Base-by-base conservation (phyloP, 2,888 invertebrate species). In the Tiphia femorata region DNA sequence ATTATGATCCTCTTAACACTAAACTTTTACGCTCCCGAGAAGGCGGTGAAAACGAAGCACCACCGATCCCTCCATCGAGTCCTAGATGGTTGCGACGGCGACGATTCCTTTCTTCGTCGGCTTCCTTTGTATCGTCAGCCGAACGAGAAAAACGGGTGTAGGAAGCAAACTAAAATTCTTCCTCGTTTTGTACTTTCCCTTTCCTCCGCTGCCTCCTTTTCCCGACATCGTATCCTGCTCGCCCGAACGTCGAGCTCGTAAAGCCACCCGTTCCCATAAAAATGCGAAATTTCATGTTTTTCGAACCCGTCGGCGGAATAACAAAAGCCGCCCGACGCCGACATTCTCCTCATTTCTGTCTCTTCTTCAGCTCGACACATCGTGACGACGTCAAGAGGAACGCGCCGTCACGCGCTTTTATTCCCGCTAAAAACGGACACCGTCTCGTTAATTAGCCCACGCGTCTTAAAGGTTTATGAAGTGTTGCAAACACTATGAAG, bases 201-300 rank as follows among this genome's bases (percentile, higher is more conserved):
- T n/a, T n/a, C n/a, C n/a, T n/a, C n/a, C n/a, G n/a, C n/a, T n/a
- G n/a, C n/a, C n/a, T n/a, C n/a, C n/a, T n/a, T n/a, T n/a, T n/a
- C 43, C 33, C 62, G 44, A 63, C 56, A 47, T 51, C 42, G 43
- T 40, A 40, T 27, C 38, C 10, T n/a, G 44, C 14, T 43, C 27
- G 30, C 21, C 25, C 16, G 25, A 42, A 51, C 35, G 48, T 27
- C 21, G 19, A 17, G 50, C 50, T 44, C 62, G 66, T 60, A 44
- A 60, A 67, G 55, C 41, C 40, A 53, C 41, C 40, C 16, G 35
- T 23, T 14, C 30, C 20, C 58, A 38, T 44, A 37, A 35, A 42
- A 29, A 29, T 25, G 30, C 23, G 33, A 44, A 58, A 41, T 58
- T 62, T 55, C 54, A 12, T 52, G 52, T 27, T 62, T 55, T 33